These are phyloP conservation scores for Helarctos malayanus DNA, from an alignment of 2,797 vertebrate species.

Conservation along the genomic window DNA sequence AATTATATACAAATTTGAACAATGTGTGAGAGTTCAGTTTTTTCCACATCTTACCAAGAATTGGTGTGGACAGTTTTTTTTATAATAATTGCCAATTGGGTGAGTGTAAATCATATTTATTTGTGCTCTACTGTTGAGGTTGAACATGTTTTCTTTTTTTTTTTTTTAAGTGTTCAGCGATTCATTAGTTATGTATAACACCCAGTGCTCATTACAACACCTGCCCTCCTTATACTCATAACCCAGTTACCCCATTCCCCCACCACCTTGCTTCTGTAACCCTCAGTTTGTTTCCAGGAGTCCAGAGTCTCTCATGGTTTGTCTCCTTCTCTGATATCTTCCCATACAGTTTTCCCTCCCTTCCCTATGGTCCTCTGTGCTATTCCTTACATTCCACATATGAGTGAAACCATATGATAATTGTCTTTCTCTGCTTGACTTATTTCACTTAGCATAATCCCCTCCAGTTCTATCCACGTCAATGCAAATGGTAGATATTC, in stretches of 20 bases:
- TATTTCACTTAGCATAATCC: not conserved
- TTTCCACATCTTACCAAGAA: not conserved
- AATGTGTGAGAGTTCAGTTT: not conserved
- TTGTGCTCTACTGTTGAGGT: not conserved
- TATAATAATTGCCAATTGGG: not conserved
- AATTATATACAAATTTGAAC: not conserved
- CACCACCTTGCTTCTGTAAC: not conserved
- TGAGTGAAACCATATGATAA: not conserved
- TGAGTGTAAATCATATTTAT: not conserved
- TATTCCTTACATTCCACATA: not conserved
- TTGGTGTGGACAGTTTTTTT: not conserved
- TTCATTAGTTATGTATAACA: not conserved
- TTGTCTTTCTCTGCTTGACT: not conserved
- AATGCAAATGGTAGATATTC: not conserved
- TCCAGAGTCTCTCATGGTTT: not conserved
- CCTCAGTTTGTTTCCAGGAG: not conserved
- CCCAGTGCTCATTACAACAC: not conserved
- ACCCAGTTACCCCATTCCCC: not conserved
- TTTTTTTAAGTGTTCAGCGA: not conserved
- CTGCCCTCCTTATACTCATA: not conserved
- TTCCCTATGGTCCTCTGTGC: not conserved
- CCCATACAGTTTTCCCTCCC: not conserved
- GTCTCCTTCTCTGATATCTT: not conserved
- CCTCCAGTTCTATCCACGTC: not conserved
- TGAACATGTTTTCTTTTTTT: not conserved